These are phyloP conservation scores for Oryzias curvinotus DNA, from an alignment of 2,113 vertebrate genomes.

Conservation along the genomic window DNA sequence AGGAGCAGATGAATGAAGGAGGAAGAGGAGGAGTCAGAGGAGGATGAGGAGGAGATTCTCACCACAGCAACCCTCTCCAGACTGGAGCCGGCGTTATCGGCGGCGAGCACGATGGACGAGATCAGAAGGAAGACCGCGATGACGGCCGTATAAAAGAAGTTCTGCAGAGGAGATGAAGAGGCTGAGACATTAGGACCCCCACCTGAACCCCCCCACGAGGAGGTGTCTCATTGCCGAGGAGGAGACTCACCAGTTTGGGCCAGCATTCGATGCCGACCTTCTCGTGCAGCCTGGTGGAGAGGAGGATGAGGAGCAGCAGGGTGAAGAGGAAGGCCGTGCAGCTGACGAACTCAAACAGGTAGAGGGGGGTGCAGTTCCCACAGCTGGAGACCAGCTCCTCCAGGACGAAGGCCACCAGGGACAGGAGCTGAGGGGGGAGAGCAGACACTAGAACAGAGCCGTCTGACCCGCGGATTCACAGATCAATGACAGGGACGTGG, in stretches of 20 bases:
- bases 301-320: constrained; percentile 78
- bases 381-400: constrained; percentile 85
- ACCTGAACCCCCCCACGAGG: too few species aligned
- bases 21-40: not conserved
- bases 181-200: too few species aligned
- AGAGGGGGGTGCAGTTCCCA: constrained; percentile 76
- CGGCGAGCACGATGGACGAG: constrained; percentile 76
- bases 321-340: constrained; percentile 87
- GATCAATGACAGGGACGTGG: too few species aligned
- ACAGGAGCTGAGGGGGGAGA: constrained; percentile 76
- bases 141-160: constrained; percentile 65
- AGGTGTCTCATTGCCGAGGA: too few species aligned
- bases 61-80: constrained; percentile 77
- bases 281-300: constrained; percentile 70
- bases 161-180: constrained; percentile 67
- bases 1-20: not conserved
- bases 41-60: constrained; percentile 41
- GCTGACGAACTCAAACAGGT: constrained; percentile 92
- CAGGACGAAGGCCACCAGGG: constrained; percentile 85
- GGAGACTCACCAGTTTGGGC: constrained; percentile 71
- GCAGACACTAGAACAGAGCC: too few species aligned
- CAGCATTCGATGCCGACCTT: constrained; percentile 72
- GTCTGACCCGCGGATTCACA: too few species aligned
- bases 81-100: constrained; percentile 34
- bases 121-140: constrained; percentile 67